Evolutionary conservation across 2,797 vertebrate species (phyloP).

Genomic region (Xerus rutilus): DNA sequence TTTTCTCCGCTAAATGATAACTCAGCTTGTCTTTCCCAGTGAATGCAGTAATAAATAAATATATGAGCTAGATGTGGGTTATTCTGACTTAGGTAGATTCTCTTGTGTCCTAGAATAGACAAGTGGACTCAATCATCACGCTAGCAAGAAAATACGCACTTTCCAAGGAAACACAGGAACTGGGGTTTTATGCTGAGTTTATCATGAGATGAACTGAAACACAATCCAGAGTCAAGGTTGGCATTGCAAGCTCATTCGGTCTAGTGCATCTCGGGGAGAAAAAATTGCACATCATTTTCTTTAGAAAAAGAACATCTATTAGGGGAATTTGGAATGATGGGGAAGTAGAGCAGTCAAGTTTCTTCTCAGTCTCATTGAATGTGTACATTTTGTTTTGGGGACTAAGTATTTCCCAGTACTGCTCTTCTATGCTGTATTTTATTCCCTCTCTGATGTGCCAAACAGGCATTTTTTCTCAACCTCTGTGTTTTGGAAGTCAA

Average conservation of each 20-base stretch:
- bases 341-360: conserved; percentile 23
- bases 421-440: not conserved
- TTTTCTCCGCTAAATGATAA: conserved; percentile 93
- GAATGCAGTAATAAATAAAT: conserved; percentile 94
- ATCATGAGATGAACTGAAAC: conserved; percentile 71
- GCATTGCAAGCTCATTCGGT: conserved; percentile 85
- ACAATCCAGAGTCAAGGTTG: conserved; percentile 92
- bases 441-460: not conserved
- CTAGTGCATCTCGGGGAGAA: not conserved
- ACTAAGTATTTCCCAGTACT: conserved; percentile 21
- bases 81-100: conserved; percentile 95
- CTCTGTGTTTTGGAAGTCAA: not conserved
- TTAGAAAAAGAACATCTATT: conserved; percentile 3
- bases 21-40: conserved; percentile 93
- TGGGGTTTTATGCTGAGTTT: conserved; percentile 75
- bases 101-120: conserved; percentile 93
- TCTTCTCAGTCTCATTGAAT: not conserved
- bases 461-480: not conserved
- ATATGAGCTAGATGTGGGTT: conserved; percentile 87
- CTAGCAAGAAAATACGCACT: conserved; percentile 89
- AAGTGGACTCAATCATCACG: conserved; percentile 94
- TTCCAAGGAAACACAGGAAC: conserved; percentile 88
- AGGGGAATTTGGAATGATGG: conserved; percentile 9
- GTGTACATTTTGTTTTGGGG: not conserved
- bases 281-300: conserved; percentile 11